These are phyloP conservation scores for Pangasius larnaudii DNA, from an alignment of 2,797 vertebrate species.

Conservation along the genomic window DNA sequence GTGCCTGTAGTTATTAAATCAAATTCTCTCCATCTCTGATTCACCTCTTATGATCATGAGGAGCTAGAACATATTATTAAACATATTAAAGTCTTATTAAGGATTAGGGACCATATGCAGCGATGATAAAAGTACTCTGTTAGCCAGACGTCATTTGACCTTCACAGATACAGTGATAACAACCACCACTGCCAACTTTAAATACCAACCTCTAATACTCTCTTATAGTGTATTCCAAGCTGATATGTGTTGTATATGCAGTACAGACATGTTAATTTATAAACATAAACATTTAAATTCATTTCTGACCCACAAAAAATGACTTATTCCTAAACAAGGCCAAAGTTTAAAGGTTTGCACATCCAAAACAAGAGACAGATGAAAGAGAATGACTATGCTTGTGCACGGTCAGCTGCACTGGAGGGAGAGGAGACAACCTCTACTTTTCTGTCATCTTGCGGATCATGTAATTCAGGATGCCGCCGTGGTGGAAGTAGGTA, in stretches of 20 bases:
- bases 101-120: background rate
- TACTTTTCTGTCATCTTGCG: conserved; percentile 86
- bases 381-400: background rate
- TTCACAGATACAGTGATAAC: background rate
- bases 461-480: conserved; percentile 99
- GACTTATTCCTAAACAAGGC: background rate
- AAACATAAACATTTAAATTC: background rate
- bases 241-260: background rate
- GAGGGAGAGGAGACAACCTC: background rate
- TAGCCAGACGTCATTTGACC: background rate
- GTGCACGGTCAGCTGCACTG: background rate
- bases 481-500: conserved; percentile 89
- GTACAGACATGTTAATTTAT: background rate
- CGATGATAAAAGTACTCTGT: background rate
- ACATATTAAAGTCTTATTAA: background rate
- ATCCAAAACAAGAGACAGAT: background rate
- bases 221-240: background rate
- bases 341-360: background rate
- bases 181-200: background rate
- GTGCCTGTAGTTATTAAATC: background rate
- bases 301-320: background rate
- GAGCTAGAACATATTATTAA: background rate
- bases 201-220: background rate
- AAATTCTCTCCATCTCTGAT: background rate
- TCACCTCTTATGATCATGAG: background rate